Conservation (phyloP, 2,113 vertebrate species). For the Motacilla tschutschensis region DNA sequence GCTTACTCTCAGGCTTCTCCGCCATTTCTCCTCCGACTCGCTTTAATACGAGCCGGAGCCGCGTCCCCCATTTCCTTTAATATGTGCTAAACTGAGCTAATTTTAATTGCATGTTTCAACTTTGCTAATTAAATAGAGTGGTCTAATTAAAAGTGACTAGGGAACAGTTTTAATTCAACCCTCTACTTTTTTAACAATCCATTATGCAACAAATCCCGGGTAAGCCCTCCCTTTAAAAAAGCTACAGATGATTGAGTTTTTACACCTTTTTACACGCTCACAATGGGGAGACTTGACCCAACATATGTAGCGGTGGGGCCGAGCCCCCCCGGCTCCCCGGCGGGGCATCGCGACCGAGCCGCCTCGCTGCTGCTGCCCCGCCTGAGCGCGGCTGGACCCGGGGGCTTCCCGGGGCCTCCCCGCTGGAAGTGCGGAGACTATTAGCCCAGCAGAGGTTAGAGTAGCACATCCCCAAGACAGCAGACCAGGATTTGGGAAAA, state of each 20-base stretch:
- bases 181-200: conserved; percentile 81
- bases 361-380: conserved; percentile 75
- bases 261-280: conserved; percentile 84
- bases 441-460: conserved; percentile 82
- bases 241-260: conserved; percentile 85
- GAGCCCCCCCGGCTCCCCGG: conserved; percentile 78
- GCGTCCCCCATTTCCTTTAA: conserved; percentile 47
- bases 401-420: conserved; percentile 76
- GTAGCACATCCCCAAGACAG: conserved; percentile 80
- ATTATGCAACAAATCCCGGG: conserved; percentile 78
- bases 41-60: not conserved
- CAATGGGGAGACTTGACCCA: conserved; percentile 89
- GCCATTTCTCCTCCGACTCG: conserved; percentile 31
- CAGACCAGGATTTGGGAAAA: conserved; percentile 71
- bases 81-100: conserved; percentile 68
- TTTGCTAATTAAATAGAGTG: conserved; percentile 86
- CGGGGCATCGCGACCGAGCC: conserved; percentile 73
- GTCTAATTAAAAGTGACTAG: conserved; percentile 87
- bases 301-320: conserved; percentile 90
- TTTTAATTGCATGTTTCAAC: conserved; percentile 76
- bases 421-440: conserved; percentile 74
- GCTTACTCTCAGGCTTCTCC: not conserved
- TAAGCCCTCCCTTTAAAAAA: conserved; percentile 69
- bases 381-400: conserved; percentile 73
- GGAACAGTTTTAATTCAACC: conserved; percentile 83